Percentiles rank a stretch among this genome's conserved stretches.
phyloP scores from a whole-genome alignment of 2,888 invertebrate genomes.

The Tupiocoris notatus region DNA sequence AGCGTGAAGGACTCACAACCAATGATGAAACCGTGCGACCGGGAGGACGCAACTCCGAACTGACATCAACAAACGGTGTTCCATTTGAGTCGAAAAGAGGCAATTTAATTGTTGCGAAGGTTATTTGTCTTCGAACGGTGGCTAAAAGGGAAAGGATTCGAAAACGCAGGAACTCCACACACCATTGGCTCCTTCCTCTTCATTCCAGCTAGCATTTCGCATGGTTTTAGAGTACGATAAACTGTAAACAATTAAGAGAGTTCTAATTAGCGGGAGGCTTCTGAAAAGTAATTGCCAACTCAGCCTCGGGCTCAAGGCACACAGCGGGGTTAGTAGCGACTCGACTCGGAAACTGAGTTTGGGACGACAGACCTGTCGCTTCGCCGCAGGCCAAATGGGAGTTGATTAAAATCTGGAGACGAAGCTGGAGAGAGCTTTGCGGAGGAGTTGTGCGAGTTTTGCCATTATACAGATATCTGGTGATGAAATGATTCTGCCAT shows the following conservation, averaged over 20 bases:
- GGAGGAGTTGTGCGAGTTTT: neutral
- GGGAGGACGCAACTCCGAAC: neutral
- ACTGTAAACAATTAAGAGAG: conserved; percentile 34
- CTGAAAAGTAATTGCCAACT: conserved; percentile 16
- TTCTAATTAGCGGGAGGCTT: conserved; percentile 27
- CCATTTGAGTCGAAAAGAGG: conserved; percentile 25
- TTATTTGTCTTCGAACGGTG: conserved; percentile 39
- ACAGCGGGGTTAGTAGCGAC: neutral
- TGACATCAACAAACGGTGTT: conserved; percentile 40
- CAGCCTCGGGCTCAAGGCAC: neutral
- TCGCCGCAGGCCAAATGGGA: neutral
- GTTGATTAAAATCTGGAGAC: neutral
- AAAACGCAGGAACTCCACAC: neutral
- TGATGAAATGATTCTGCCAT: neutral
- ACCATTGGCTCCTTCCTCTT: neutral
- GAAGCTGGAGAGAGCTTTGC: neutral
- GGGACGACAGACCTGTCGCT: neutral
- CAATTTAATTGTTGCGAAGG: conserved; percentile 45
- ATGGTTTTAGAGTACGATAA: conserved; percentile 10
- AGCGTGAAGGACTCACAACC: neutral
- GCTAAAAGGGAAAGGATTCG: neutral
- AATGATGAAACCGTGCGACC: neutral
- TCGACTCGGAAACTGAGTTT: neutral
- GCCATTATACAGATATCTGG: neutral
- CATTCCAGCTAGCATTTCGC: neutral